Evolutionary conservation across 2,888 invertebrate species (phyloP).

Genomic region (Ischnus inquisitorius): DNA sequence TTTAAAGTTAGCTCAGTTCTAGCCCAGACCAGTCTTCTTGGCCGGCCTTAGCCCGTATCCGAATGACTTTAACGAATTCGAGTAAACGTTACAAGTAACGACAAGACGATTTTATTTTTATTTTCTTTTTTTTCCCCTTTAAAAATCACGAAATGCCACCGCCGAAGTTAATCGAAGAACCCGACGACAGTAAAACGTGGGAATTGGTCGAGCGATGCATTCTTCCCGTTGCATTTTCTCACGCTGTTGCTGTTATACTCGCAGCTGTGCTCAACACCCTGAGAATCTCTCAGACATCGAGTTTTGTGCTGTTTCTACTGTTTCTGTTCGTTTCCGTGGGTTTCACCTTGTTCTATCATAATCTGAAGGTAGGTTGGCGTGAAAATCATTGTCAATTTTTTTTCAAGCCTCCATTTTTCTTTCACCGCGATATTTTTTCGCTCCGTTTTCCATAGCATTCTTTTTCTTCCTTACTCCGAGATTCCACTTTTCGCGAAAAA

Average conservation of each 20-base stretch:
- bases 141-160: conserved; percentile 76
- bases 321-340: conserved; percentile 90
- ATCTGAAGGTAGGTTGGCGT: conserved; percentile 89
- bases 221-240: conserved; percentile 92
- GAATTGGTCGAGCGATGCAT: conserved; percentile 91
- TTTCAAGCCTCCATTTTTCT: background rate
- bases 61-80: conserved; percentile 67
- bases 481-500: background rate
- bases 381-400: background rate
- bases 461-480: background rate
- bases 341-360: conserved; percentile 93
- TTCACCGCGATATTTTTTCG: background rate
- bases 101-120: conserved; percentile 60
- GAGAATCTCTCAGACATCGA: conserved; percentile 91
- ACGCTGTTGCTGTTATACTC: conserved; percentile 92
- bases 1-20: conserved; percentile 84
- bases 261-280: conserved; percentile 91
- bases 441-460: background rate
- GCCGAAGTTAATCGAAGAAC: conserved; percentile 78
- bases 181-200: conserved; percentile 86
- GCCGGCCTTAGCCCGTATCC: conserved; percentile 67
- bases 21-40: conserved; percentile 77
- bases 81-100: conserved; percentile 51
- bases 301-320: conserved; percentile 92
- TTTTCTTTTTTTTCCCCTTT: conserved; percentile 24